Evolutionary conservation across 2,888 invertebrate genomes (phyloP).

Genomic region (Drosophila suboccidentalis): DNA sequence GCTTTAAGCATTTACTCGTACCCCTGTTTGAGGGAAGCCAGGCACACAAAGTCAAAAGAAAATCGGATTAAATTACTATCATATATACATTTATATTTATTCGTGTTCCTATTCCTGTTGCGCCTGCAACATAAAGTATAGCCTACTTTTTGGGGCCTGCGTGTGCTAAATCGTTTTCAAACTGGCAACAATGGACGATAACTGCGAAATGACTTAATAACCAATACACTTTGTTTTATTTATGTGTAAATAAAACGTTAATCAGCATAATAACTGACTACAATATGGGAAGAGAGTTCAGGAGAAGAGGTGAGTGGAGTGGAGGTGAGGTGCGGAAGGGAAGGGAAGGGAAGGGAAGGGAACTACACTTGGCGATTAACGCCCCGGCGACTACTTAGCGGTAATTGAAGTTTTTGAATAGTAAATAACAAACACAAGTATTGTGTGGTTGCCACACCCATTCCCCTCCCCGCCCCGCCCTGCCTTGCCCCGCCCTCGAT

Average conservation of each 20-base stretch:
- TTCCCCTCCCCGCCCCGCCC: background rate
- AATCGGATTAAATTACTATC: constrained; percentile 45
- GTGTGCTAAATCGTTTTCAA: constrained; percentile 38
- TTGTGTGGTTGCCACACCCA: constrained; percentile 13
- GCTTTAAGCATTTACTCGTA: constrained; percentile 30
- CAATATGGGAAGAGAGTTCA: background rate
- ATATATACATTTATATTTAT: constrained; percentile 1
- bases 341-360: background rate
- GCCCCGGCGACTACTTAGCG: constrained; percentile 60
- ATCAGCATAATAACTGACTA: constrained; percentile 61
- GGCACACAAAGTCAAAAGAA: constrained; percentile 17
- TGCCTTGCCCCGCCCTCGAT: background rate
- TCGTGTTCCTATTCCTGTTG: constrained; percentile 6
- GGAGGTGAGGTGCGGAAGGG: background rate
- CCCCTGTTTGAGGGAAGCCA: background rate
- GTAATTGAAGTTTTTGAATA: constrained; percentile 78
- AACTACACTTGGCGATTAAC: constrained; percentile 42
- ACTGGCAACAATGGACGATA: constrained; percentile 43
- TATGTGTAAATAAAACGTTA: constrained; percentile 67
- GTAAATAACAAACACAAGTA: constrained; percentile 58
- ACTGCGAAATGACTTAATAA: constrained; percentile 68
- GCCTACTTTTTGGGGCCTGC: constrained; percentile 41
- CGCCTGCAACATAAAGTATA: constrained; percentile 20
- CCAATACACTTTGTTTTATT: constrained; percentile 64
- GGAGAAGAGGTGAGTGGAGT: background rate